Conservation (phyloP, 1,140 invertebrate species). For the Metopolophium dirhodum region DNA sequence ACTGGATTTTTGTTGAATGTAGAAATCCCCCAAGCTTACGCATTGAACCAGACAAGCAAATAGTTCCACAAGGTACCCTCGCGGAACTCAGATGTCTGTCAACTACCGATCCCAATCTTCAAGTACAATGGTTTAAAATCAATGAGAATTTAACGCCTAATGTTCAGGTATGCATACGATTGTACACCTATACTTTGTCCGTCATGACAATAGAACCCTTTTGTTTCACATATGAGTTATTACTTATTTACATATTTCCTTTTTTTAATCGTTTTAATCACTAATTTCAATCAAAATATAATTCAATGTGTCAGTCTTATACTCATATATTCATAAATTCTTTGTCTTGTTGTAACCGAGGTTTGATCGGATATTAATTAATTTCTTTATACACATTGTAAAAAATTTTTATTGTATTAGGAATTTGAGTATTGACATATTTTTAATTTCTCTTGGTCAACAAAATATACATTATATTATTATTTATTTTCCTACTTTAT, state of each 20-base stretch:
- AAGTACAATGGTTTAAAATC: conserved; percentile 81
- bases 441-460: background rate
- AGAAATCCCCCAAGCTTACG: conserved; percentile 67
- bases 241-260: no score
- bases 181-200: background rate
- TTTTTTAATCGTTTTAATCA: no score
- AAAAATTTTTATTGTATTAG: no score
- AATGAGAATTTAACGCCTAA: conserved; percentile 70
- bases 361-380: no score
- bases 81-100: conserved; percentile 76
- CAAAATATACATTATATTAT: background rate
- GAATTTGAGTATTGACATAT: background rate
- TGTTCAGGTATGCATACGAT: conserved; percentile 66
- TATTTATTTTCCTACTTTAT: background rate
- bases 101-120: conserved; percentile 70
- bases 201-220: no score
- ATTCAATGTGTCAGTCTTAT: no score
- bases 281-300: no score
- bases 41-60: conserved; percentile 72
- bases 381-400: no score
- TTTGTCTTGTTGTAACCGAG: no score
- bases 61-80: conserved; percentile 78
- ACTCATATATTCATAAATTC: no score
- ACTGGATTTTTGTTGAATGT: conserved; percentile 24
- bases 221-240: background rate